phyloP scores from a whole-genome alignment of 2,113 vertebrate species.

The Trematocara macrostoma region DNA sequence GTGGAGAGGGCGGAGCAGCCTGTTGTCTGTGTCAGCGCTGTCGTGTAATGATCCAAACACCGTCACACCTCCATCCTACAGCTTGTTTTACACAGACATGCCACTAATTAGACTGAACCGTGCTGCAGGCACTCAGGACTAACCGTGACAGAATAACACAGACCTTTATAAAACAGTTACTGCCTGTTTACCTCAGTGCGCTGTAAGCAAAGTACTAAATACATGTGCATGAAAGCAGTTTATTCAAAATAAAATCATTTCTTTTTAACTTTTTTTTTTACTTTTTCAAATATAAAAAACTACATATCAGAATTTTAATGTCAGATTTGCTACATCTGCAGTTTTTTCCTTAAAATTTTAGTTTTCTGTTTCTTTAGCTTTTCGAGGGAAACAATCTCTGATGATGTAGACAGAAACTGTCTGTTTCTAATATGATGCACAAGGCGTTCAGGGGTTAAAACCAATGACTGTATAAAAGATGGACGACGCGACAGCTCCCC shows the following conservation, averaged over 20 bases:
- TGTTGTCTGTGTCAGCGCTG: background rate
- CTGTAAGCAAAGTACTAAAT: accelerated
- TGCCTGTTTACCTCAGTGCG: accelerated
- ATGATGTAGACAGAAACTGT: background rate
- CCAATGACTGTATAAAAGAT: background rate
- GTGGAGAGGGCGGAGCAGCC: background rate
- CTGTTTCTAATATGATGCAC: background rate
- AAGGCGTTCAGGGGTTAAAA: background rate
- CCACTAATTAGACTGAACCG: background rate
- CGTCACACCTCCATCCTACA: background rate
- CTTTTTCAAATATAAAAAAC: background rate
- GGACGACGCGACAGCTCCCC: too few species aligned
- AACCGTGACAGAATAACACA: background rate
- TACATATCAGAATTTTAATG: background rate
- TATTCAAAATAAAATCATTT: background rate
- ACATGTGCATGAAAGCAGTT: background rate
- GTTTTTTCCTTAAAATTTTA: background rate
- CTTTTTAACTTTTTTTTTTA: background rate
- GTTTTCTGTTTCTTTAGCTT: background rate
- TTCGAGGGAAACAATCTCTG: background rate
- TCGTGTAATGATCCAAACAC: background rate
- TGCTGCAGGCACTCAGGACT: background rate
- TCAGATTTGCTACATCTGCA: background rate
- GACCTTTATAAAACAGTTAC: background rate
- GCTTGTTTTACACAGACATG: background rate